phyloP scores from a whole-genome alignment of 2,797 vertebrate genomes.

The Enteromius afrohamiltoni region DNA sequence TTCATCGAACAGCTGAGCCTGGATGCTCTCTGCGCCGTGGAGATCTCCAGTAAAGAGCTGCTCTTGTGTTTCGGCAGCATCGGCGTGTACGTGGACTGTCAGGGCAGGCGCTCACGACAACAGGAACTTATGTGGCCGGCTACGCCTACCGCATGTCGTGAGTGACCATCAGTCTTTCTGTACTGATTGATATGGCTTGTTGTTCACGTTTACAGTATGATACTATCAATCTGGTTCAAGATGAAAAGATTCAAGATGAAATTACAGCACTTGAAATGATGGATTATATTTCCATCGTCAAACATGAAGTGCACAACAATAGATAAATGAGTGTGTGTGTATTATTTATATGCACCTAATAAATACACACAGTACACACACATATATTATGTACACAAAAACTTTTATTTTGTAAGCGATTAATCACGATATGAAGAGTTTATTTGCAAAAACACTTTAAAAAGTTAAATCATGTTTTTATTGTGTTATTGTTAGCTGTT shows the following conservation, averaged over 20 bases:
- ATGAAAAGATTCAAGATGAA: not conserved
- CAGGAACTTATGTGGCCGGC: conserved; percentile 99
- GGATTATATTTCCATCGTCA: not conserved
- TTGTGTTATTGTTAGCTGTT: too few relatives aligned
- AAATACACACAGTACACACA: too few relatives aligned
- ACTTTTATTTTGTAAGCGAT: too few relatives aligned
- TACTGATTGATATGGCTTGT: not conserved
- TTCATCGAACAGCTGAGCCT: conserved; percentile 90
- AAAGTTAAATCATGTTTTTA: too few relatives aligned
- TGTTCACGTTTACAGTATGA: not conserved
- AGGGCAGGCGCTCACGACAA: conserved; percentile 95
- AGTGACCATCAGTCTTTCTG: conserved; percentile 68
- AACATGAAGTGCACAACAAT: not conserved
- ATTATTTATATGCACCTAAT: too few relatives aligned
- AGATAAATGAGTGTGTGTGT: too few relatives aligned
- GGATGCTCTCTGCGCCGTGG: conserved; percentile 93
- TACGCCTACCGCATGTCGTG: conserved; percentile 90
- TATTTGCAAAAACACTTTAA: too few relatives aligned
- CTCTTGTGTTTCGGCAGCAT: conserved; percentile 97
- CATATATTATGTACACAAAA: too few relatives aligned
- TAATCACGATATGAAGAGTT: too few relatives aligned
- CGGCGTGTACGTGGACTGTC: conserved; percentile 95
- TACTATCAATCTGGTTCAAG: not conserved
- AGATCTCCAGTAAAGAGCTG: conserved; percentile 96
- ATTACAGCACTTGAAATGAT: not conserved